Base-by-base conservation (phyloP, 23 tunicate genomes). In the Trididemnum nubilum region DNA sequence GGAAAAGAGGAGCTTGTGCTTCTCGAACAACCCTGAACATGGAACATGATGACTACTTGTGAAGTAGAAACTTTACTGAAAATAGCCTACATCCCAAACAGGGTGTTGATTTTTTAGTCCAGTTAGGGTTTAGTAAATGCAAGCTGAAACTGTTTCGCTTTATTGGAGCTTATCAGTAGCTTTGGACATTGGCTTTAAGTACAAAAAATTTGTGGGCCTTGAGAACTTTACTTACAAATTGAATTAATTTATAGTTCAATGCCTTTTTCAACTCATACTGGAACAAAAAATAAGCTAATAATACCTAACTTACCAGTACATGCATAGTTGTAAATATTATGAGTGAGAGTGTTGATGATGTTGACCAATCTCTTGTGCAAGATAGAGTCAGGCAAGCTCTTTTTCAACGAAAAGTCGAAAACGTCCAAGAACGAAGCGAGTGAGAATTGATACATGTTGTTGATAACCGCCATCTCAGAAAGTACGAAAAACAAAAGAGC, bases 381-480 rank as follows among this genome's bases (percentile, higher is more conserved):
- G 35, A 91, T 87, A 2, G 99, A 84, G 63, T 96, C 99, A 2
- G 99, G 99, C 22, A 96, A 60, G 64, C 94, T 87, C 44, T 96
- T 96, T 25, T 94, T 85, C n/a, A 96, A 82, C 0, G 99, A 96
- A 35, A 96, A 80, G 33, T 96, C 97, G 65, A 96, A 96, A 0
- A 96, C 99, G 57, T 85, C 99, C 35, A 96, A 87, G 87, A 91
- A 96, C 3, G 99, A 87, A n/a, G 92, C 92, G 64, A 96, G 97
- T 0, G 99, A 91, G 87, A 96, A 96, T 85, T 96, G 99, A 64
- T 96, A 96, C 99, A 96, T 96, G 94, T 91, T 85, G 90, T 96
- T 96, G 51, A 96, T 89, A 25, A 91, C 84, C 3, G 99, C 82
- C 99, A 96, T 96, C 83, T 96, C 99, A 35, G 96, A 91, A 1